Base-by-base conservation (phyloP, 2,113 vertebrate species). In the Stigmatopora argus region DNA sequence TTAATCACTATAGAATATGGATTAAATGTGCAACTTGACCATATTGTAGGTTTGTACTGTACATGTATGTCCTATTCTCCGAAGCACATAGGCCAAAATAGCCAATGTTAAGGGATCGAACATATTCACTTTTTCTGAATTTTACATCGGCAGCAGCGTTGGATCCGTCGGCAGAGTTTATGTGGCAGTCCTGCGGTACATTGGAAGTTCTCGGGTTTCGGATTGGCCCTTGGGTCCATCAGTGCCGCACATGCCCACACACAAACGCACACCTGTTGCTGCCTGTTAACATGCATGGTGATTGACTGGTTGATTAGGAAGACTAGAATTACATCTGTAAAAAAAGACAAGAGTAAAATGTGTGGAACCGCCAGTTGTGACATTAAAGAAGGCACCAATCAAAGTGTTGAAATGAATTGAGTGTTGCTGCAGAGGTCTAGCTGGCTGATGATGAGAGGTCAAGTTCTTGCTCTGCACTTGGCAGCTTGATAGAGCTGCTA, bases 61-160 rank as follows among this genome's bases (percentile, higher is more conserved):
- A 41, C 38, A 41, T 41, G 35, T 38, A n/a, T n/a, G n/a, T n/a
- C n/a, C n/a, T n/a, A n/a, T n/a, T n/a, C n/a, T n/a, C 35, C 35
- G 7, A 38, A 38, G 35, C 82, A 61, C 70, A 79, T 12, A 60
- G 61, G 78, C 89, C 65, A 87, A 90, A 90, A 89, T 89, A 91
- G 88, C 78, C 70, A 66, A n/a, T 35, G 18, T 82, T 81, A 78
- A 85, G 77, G 79, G 69, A 80, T 85, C 72, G 77, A 87, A 78
- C 79, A 82, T 77, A 86, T 88, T 89, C 89, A 89, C 88, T 85
- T 89, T 90, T 89, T 89, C 86, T 91, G 83, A 90, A 90, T 85
- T 91, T 90, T 89, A 88, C 83, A 82, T 90, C 78, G 74, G 87
- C 87, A 82, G 82, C 82, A 82, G 78, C 11, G 64, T 71, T 7